Conservation (phyloP, 2,888 invertebrate genomes). For the Cheilosia pagana region DNA sequence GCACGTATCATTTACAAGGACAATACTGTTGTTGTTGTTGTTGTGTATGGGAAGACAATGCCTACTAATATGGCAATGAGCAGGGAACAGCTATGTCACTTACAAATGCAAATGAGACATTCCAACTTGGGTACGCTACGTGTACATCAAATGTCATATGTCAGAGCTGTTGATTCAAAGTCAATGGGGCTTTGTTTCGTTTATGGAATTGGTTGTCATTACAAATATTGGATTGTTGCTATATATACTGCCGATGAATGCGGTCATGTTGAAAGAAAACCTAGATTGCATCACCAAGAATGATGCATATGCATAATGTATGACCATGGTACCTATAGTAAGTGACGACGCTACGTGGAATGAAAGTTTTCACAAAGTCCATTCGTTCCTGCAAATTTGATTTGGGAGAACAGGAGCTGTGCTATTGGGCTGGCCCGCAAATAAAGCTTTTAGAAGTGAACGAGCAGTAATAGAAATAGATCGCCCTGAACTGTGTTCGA, state of each 20-base stretch:
- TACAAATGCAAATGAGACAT: conserved; percentile 25
- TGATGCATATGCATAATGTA: no score
- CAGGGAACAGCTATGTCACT: conserved; percentile 1
- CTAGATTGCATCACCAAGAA: no score
- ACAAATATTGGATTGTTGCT: background rate
- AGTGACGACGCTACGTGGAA: no score
- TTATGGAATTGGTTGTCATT: background rate
- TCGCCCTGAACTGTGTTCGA: no score
- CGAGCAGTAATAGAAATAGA: no score
- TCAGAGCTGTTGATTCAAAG: conserved; percentile 28
- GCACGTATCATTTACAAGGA: conserved; percentile 75
- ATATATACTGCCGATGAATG: no score
- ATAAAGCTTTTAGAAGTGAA: rapidly evolving
- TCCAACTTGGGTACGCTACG: background rate
- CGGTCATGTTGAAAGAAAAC: no score
- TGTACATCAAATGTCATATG: conserved; percentile 3
- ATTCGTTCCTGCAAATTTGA: no score
- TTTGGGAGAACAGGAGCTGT: no score
- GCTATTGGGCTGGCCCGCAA: no score
- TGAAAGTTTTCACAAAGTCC: no score
- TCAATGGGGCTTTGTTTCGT: conserved; percentile 16
- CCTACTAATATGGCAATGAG: conserved; percentile 29
- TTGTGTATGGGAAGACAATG: conserved; percentile 44
- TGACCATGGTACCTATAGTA: no score
- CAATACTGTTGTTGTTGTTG: conserved; percentile 54